These are phyloP conservation scores for Rapana venosa DNA, from an alignment of 2,888 invertebrate genomes.

Conservation along the genomic window DNA sequence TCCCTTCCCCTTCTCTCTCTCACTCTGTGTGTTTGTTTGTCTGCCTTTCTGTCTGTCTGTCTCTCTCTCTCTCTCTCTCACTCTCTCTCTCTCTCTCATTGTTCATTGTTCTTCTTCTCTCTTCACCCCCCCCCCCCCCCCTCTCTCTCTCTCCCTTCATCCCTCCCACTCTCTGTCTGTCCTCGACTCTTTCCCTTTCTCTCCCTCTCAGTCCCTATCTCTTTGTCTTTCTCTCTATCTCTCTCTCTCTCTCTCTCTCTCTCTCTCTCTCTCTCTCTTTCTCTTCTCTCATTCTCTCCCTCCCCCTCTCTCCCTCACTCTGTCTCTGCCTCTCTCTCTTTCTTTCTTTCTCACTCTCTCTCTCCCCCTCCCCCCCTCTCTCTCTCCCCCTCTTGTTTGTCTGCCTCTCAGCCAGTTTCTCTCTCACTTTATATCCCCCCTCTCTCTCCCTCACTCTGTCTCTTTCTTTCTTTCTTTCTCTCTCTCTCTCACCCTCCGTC, in stretches of 20 bases:
- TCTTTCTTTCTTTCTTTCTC: neutral
- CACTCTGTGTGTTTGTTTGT: neutral
- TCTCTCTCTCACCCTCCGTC: neutral
- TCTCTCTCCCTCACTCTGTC: neutral
- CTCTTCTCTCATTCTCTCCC: neutral
- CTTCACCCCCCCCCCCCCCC: neutral
- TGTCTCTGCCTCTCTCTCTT: too few species aligned
- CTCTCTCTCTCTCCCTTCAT: neutral
- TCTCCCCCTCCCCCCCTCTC: neutral
- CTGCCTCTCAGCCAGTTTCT: neutral
- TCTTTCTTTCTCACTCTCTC: neutral
- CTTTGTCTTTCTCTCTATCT: neutral
- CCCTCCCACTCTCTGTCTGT: neutral
- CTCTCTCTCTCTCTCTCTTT: neutral
- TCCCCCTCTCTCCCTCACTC: too few species aligned
- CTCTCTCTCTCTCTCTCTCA: neutral
- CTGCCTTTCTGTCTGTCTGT: neutral
- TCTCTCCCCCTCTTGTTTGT: neutral
- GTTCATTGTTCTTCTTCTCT: neutral
- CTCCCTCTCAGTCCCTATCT: neutral
- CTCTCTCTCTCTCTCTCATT: neutral
- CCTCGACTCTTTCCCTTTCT: neutral
- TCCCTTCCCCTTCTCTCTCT: neutral
- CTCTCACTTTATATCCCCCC: neutral
- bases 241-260: neutral